Conservation (phyloP, 2,113 vertebrate species). For the Hemiprocne comata region DNA sequence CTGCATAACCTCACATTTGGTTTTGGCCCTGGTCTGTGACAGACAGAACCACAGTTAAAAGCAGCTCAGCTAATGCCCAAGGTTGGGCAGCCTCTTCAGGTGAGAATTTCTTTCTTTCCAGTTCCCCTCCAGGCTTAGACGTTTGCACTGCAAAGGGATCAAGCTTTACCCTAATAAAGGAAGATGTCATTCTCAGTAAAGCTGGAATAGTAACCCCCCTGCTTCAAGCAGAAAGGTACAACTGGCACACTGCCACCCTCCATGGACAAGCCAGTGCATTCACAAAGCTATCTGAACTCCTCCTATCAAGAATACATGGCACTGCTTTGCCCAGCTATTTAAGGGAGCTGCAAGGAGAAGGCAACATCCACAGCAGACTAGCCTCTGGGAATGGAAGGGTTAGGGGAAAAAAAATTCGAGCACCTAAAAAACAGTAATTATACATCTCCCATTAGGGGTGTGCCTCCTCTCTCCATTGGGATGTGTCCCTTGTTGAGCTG, state of each 20-base stretch:
- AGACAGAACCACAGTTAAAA: neutral
- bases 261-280: neutral
- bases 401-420: too few relatives aligned
- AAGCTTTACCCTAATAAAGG: neutral
- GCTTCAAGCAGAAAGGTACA: neutral
- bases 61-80: neutral
- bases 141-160: neutral
- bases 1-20: neutral
- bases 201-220: neutral
- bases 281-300: neutral
- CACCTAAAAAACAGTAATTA: neutral
- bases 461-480: too few relatives aligned
- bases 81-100: neutral
- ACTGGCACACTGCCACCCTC: neutral
- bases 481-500: neutral
- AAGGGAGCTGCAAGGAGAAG: neutral
- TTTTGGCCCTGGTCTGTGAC: neutral
- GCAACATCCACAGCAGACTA: neutral
- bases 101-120: neutral
- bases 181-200: neutral
- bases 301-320: accelerated
- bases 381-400: neutral
- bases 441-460: neutral
- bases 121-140: neutral
- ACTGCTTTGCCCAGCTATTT: neutral